Evolutionary conservation across 2,113 vertebrate genomes (phyloP), one percentile per base, ranked within the genome.

Genomic region (Eonycteris spelaea): DNA sequence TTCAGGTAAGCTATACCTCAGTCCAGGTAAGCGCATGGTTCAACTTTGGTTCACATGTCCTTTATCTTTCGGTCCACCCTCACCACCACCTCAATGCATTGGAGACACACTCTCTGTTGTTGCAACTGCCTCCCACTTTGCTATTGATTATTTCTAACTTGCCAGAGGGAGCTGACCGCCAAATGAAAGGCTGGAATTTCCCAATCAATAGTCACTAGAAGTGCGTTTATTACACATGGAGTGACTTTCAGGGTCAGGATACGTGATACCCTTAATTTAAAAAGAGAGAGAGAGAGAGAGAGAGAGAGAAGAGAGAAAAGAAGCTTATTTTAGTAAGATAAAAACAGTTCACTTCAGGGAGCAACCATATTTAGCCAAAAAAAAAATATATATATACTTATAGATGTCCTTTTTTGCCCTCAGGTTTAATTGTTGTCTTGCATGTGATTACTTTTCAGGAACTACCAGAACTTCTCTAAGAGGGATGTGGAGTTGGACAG

Each of bases 121-220:
- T 63, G 2, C 3, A 40, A 18, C 35, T 30, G 22, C 45, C 7
- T 83, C n/a, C 48, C 43, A 35, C 48, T 80, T 65, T 40, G 53
- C 24, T 75, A 68, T 74, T 93, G 77, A 96, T 95, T 93, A 74
- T 93, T 97, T 97, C 65, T 55, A 82, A 94, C 95, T 84, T 33
- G 9, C 57, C 67, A 53, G 57, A 92, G 11, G 63, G 19, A 94
- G 26, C 33, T 91, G 85, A 67, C 38, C 83, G 38, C 21, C 48
- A 90, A 82, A 74, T 38, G 43, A 45, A 97, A 95, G 74, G 2
- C 22, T 73, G 75, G 90, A 57, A 2, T 13, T 35, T 96, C 96
- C 79, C 80, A 70, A 28, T 96, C 97, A 57, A 38, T 95, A 88
- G 63, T 93, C 59, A n/a, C 96, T 87, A 95, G 74, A 73, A 14